Percentiles rank a stretch among this genome's conserved stretches.
phyloP scores from a whole-genome alignment of 2,113 vertebrate genomes.

The Oryzias woworae region DNA sequence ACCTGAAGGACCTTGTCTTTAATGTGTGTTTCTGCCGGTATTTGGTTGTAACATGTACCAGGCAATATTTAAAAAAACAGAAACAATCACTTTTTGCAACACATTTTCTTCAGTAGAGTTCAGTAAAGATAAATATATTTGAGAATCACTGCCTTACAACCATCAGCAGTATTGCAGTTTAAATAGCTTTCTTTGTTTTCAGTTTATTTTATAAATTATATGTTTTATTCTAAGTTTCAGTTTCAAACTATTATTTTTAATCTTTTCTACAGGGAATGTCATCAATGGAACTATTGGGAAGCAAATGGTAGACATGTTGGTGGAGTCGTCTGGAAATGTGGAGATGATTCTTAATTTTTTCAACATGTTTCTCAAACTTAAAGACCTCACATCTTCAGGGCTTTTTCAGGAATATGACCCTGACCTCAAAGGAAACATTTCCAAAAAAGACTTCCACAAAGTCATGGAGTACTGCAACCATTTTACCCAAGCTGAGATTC shows the following conservation, averaged over 20 bases:
- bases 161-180: neutral
- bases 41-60: too few species aligned
- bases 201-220: too few species aligned
- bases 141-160: neutral
- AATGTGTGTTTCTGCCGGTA: too few species aligned
- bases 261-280: conserved; percentile 82
- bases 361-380: conserved; percentile 95
- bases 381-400: conserved; percentile 91
- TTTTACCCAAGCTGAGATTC: conserved; percentile 85
- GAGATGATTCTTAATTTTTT: conserved; percentile 97
- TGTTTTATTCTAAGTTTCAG: too few species aligned
- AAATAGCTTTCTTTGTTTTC: too few species aligned
- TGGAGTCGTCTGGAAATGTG: conserved; percentile 92
- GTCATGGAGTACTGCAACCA: conserved; percentile 93
- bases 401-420: conserved; percentile 89
- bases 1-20: too few species aligned
- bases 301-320: conserved; percentile 98
- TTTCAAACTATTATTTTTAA: neutral
- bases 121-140: too few species aligned
- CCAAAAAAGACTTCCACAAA: conserved; percentile 91
- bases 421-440: conserved; percentile 87
- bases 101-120: too few species aligned
- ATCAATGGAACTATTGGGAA: conserved; percentile 96
- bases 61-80: too few species aligned
- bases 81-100: too few species aligned